These are phyloP conservation scores for Monochamus alternatus DNA, from an alignment of 2,888 invertebrate species.

Conservation along the genomic window DNA sequence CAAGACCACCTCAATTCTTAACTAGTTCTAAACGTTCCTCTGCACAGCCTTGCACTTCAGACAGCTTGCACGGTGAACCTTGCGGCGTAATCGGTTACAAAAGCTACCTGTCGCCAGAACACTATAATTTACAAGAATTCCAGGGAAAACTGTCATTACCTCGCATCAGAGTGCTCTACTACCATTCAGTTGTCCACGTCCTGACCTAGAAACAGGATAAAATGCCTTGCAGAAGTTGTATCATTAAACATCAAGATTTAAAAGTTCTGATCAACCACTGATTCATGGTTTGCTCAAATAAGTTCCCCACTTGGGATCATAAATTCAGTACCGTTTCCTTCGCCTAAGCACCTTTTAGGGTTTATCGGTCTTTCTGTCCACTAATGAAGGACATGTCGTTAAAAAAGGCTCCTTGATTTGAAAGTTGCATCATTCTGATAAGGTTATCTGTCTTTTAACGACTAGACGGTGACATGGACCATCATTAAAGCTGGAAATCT, in stretches of 20 bases:
- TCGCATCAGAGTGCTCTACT: constrained; percentile 61
- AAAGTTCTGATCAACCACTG: no score
- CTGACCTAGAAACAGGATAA: constrained; percentile 56
- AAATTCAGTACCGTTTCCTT: not conserved
- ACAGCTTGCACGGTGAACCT: constrained; percentile 48
- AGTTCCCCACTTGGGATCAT: no score
- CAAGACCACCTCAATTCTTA: no score
- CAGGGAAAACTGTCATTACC: constrained; percentile 65
- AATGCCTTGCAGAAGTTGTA: no score
- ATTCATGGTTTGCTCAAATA: no score
- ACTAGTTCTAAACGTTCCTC: not conserved
- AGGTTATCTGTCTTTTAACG: constrained; percentile 51
- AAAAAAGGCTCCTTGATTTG: constrained; percentile 50
- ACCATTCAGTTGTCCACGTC: constrained; percentile 64
- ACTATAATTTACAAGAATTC: constrained; percentile 66
- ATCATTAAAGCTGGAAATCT: constrained; percentile 25
- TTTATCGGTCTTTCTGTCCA: constrained; percentile 50
- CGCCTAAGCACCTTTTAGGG: constrained; percentile 27
- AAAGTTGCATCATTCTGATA: constrained; percentile 49
- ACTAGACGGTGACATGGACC: constrained; percentile 35
- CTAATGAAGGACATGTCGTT: constrained; percentile 59
- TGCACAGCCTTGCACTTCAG: constrained; percentile 40
- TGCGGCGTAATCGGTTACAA: constrained; percentile 52
- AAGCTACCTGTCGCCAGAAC: constrained; percentile 64
- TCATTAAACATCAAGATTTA: no score